Evolutionary conservation across 2,888 invertebrate genomes (phyloP).

Genomic region (Chydorus sphaericus): DNA sequence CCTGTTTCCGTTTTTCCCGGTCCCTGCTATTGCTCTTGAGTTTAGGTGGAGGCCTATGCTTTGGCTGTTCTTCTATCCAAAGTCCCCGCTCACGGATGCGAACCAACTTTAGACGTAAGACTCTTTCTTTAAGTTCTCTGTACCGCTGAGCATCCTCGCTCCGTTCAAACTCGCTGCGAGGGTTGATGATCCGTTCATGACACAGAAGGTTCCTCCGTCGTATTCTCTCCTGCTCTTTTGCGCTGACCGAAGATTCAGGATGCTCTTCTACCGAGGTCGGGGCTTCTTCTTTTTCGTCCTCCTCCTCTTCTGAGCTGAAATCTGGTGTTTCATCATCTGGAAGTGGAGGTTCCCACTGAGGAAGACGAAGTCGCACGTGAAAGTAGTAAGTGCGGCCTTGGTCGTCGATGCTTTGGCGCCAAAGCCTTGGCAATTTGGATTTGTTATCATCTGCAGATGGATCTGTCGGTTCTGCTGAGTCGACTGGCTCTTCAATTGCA

Average conservation of each 20-base stretch:
- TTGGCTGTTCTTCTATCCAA: slow-evolving; percentile 16
- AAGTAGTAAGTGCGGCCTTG: slow-evolving; percentile 84
- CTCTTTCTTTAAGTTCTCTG: slow-evolving; percentile 62
- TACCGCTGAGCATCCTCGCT: slow-evolving; percentile 56
- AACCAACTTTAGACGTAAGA: slow-evolving; percentile 43
- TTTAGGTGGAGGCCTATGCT: background rate
- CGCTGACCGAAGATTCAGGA: slow-evolving; percentile 8
- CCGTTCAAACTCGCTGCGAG: slow-evolving; percentile 25
- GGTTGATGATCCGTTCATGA: slow-evolving; percentile 46
- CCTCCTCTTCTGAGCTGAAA: slow-evolving; percentile 13
- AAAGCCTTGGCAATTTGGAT: slow-evolving; percentile 52
- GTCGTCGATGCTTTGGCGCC: slow-evolving; percentile 70
- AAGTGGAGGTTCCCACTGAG: slow-evolving; percentile 62
- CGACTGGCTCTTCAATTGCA: background rate
- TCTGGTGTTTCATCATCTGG: slow-evolving; percentile 16
- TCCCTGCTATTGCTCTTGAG: slow-evolving; percentile 8
- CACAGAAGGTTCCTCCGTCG: slow-evolving; percentile 36
- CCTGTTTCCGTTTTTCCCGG: slow-evolving; percentile 7
- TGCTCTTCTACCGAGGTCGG: background rate
- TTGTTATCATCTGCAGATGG: background rate
- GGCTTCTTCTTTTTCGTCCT: slow-evolving; percentile 24
- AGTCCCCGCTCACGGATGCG: slow-evolving; percentile 18
- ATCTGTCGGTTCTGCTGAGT: slow-evolving; percentile 1
- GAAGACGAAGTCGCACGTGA: slow-evolving; percentile 57
- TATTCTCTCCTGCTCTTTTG: slow-evolving; percentile 18